phyloP scores from a whole-genome alignment of 2,888 invertebrate genomes.

The Eledona agricola region DNA sequence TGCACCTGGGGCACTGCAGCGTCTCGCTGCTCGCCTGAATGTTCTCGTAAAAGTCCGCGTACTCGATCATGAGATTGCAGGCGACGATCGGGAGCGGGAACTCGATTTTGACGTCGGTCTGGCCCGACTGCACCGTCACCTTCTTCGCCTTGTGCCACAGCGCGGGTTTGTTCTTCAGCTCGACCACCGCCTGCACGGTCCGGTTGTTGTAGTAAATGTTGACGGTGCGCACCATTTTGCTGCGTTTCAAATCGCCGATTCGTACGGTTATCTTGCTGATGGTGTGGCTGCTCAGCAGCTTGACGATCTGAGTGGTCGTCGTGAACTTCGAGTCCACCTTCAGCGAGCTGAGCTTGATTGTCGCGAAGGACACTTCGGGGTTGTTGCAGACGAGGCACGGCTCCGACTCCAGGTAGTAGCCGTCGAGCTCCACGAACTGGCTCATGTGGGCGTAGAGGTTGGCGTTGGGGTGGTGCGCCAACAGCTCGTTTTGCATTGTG shows the following conservation, averaged over 20 bases:
- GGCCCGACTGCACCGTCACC: constrained; percentile 87
- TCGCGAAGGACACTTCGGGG: constrained; percentile 91
- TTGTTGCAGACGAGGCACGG: constrained; percentile 98
- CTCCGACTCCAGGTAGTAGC: constrained; percentile 95
- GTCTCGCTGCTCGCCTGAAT: constrained; percentile 93
- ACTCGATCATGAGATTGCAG: constrained; percentile 98
- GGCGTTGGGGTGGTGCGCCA: constrained; percentile 93
- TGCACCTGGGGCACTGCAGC: constrained; percentile 94
- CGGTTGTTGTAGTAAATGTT: constrained; percentile 98
- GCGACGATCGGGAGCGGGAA: constrained; percentile 97
- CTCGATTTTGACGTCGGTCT: constrained; percentile 96
- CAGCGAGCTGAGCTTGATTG: constrained; percentile 90
- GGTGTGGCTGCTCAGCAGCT: constrained; percentile 93
- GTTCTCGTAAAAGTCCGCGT: constrained; percentile 97
- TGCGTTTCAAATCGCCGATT: constrained; percentile 93
- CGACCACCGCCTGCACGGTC: constrained; percentile 95
- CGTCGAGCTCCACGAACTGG: constrained; percentile 94
- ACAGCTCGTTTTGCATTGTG: constrained; percentile 86
- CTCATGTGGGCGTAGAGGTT: constrained; percentile 91
- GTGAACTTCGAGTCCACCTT: constrained; percentile 98
- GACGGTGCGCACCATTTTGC: constrained; percentile 96
- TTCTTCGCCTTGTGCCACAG: constrained; percentile 98
- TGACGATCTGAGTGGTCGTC: constrained; percentile 96
- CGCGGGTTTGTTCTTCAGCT: constrained; percentile 93
- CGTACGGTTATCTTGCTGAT: constrained; percentile 93